Base-by-base conservation (phyloP, 2,797 vertebrate species). In the Acanthis flammea region DNA sequence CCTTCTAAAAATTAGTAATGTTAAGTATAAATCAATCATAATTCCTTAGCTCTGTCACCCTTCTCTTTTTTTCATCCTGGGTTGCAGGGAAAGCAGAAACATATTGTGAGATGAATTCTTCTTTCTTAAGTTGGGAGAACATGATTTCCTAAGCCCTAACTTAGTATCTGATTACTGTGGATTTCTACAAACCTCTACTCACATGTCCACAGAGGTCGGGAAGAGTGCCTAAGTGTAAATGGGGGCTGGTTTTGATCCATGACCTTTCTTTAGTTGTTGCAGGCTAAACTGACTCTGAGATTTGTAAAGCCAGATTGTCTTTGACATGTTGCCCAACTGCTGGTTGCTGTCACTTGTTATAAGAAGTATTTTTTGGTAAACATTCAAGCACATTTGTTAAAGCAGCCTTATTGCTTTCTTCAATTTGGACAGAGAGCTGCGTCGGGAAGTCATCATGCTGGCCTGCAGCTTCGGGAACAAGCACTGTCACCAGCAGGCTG, bases 401-500 rank as follows among this genome's bases (percentile, higher is more conserved):
- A 55, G 22, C 61, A 85, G 54, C n/a, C 10, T 81, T 82, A 54
- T 73, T 45, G 27, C 39, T 92, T 30, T 63, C 83, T 94, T n/a
- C 78, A 30, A 79, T 91, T 86, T 70, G 57, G 30, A 37, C 96
- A 99, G 99, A 96, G 99, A 99, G 94, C 89, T 99, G 5, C 99
- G 99, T 91, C 97, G 99, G 85, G 99, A 99, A 96, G 99, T 99
- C 55, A 99, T 99, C 96, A 99, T 99, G 99, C 81, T 99, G 92
- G 99, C 99, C 0, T 99, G 99, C 80, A 99, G 99, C 95, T 99
- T 99, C 6, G 99, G 99, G 68, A 99, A 99, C 97, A 99, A 99
- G 39, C 99, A 99, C 93, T 99, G 99, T 96, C 99, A 99, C 95
- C 98, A 99, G 10, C 99, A 99, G 96, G 99, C 99, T 10, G 98